Evolutionary conservation across 2,113 vertebrate species (phyloP).

Genomic region (Alouatta palliata): DNA sequence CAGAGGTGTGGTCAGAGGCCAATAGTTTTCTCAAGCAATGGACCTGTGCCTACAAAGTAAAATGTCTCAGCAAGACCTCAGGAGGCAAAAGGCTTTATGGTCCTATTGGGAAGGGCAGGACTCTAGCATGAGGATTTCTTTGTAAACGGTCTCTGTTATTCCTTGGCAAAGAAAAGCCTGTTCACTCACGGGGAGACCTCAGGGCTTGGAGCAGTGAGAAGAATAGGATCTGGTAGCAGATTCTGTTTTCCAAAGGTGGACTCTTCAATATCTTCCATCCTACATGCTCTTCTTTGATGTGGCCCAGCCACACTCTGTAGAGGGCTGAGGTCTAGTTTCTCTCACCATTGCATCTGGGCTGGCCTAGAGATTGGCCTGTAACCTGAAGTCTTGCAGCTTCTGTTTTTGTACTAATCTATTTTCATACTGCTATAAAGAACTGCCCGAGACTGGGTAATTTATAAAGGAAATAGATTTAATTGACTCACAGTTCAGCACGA

Average conservation of each 20-base stretch:
- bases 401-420: too few relatives aligned
- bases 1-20: neutral
- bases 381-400: neutral
- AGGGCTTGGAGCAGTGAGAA: neutral
- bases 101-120: neutral
- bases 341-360: neutral
- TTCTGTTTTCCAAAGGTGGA: neutral
- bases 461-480: too few relatives aligned
- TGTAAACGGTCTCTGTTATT: neutral
- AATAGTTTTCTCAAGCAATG: neutral
- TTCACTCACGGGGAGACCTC: neutral
- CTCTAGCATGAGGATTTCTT: neutral
- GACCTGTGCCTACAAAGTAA: neutral
- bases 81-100: neutral
- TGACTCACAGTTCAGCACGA: too few relatives aligned
- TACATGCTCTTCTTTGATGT: neutral
- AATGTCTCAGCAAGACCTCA: neutral
- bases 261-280: neutral
- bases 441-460: too few relatives aligned
- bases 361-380: neutral
- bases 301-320: too few relatives aligned
- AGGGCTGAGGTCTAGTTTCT: neutral
- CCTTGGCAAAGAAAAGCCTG: neutral
- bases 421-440: too few relatives aligned
- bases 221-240: neutral